Evolutionary conservation across 2,797 vertebrate genomes (phyloP).

Genomic region (Acanthopagrus latus): DNA sequence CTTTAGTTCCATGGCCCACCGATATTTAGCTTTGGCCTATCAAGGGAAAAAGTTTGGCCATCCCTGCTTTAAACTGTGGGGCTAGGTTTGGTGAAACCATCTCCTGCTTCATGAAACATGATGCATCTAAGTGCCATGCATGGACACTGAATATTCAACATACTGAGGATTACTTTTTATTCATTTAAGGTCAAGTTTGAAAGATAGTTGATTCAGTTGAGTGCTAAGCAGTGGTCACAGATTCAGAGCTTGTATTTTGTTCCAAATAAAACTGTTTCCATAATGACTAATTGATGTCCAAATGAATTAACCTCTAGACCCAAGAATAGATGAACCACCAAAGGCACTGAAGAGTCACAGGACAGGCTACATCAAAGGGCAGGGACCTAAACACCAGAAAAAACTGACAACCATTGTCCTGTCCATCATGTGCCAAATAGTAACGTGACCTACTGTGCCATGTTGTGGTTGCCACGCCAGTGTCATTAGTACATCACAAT

Average conservation of each 20-base stretch:
- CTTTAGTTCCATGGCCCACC: too few species aligned
- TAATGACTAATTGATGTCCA: not conserved
- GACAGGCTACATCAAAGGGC: not conserved
- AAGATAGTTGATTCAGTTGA: too few species aligned
- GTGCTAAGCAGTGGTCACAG: not conserved
- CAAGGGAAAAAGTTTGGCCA: too few species aligned
- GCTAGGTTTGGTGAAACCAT: not conserved
- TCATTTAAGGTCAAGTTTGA: too few species aligned
- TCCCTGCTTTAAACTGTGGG: too few species aligned
- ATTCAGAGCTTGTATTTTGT: not conserved
- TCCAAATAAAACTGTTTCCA: not conserved
- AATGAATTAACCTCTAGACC: not conserved
- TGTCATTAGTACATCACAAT: not conserved
- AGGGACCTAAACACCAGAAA: not conserved
- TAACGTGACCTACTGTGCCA: not conserved
- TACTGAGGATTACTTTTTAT: too few species aligned
- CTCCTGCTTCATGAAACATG: not conserved
- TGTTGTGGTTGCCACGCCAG: not conserved
- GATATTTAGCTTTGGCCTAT: too few species aligned
- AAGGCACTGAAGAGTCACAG: not conserved
- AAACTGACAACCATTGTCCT: not conserved
- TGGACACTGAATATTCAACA: not conserved
- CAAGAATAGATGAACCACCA: not conserved
- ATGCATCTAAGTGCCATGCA: too few species aligned
- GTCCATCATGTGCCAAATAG: not conserved